Base-by-base conservation (phyloP, 2,113 vertebrate genomes). In the Galeopterus variegatus region DNA sequence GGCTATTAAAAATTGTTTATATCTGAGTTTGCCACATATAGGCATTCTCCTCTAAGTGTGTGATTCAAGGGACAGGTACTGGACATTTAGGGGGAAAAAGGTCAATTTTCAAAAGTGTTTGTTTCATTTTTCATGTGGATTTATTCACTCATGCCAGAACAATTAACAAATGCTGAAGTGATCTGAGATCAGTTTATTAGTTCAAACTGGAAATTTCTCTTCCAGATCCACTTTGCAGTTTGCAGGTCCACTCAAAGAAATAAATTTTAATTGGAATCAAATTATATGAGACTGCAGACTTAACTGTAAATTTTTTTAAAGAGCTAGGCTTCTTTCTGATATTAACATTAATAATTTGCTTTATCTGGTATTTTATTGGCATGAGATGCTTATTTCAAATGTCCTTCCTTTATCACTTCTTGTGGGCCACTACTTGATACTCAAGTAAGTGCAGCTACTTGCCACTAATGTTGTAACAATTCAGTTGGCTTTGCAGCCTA, bases 201-300 rank as follows among this genome's bases (percentile, higher is more conserved):
- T 21, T 52, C 15, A 92, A 76, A 88, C 21, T 88, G 21, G 31
- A 90, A 93, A 36, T 45, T 33, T 26, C 77, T 87, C 8, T 24
- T 93, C 8, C 70, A 64, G 21, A n/a, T 36, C 50, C 50, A 86
- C 91, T 70, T 6, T 28, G 67, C 14, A 94, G 41, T 65, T 79
- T 23, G 73, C 21, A 81, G 28, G 70, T 90, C 5, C 33, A 75
- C 31, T 75, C 33, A 80, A 77, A 67, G 15, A 93, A 87, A 83
- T 52, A 77, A 33, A 24, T 80, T 79, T 80, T 58, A 91, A 87
- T 80, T 94, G 14, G 26, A 85, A 73, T 31, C 48, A 95, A 82
- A 80, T 62, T 82, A 84, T 41, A 62, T 64, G 50, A 48, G 5
- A 50, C 17, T 73, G 1, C 15, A 48, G 17, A 83, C 45, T 76